Evolutionary conservation across 2,113 vertebrate genomes (phyloP), one percentile per base, ranked within the genome.

Genomic region (Laticauda laticaudata): DNA sequence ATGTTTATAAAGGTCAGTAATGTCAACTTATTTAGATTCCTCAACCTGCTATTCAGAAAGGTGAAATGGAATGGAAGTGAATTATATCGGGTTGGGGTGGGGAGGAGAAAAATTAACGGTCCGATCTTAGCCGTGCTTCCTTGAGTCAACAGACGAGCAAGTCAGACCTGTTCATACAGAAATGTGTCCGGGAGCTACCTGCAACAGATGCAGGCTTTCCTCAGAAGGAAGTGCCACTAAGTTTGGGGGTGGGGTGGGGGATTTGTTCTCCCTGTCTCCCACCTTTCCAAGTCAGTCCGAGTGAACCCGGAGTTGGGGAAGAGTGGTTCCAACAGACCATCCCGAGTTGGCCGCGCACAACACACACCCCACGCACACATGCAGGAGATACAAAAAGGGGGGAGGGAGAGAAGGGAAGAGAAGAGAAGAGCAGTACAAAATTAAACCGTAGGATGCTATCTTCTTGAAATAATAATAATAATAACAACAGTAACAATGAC

Each of bases 391-490:
- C 51, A 23, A 57, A 54, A 53, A 57, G 23, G 45, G 26, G 24
- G 3, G 59, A 3, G 10, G 12, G 64, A 24, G 3, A 3, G 12
- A 51, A 51, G 48, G 11, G 45, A 10, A 45, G 91, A 93, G 45
- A 10, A 45, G 91, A 93, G 51, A 86, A 55, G 51, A 86, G 93
- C 94, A 43, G 95, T 91, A 92, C 94, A 94, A 96, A 97, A 96
- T 96, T 94, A 90, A 94, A 92, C 97, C 96, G 96, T 89, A 64
- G 53, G 94, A 94, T 53, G 95, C 61, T 0, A 95, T 96, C 95
- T 93, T 90, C 5, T 87, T 61, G 26, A 48, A 48, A 48, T 45
- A 45, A 45, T 5, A 45, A 45, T 45, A 45, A 45, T 45, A 45
- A 48, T 1, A 48, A 48, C 92, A 88, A 43, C 57, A 94, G 1